Percentiles rank a stretch among this genome's conserved stretches.
Conservation (phyloP, 2,113 vertebrate species). For the Vireo altiloquus region DNA sequence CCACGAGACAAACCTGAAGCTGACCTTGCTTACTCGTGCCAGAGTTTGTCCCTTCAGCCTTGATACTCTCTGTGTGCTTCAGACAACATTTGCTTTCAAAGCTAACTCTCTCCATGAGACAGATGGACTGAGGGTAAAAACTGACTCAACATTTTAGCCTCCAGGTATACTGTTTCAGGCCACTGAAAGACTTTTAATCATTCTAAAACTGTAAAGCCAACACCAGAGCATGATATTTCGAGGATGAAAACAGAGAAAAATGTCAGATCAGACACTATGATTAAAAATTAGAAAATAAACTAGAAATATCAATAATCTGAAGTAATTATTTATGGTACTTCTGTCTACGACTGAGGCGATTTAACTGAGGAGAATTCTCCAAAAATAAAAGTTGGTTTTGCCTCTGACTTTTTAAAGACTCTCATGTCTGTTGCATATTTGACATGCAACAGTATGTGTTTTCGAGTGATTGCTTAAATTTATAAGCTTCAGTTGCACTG, state of each 20-base stretch:
- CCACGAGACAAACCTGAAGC: neutral
- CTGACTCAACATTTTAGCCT: neutral
- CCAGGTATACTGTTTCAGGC: neutral
- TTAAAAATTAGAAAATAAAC: neutral
- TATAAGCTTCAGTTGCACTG: neutral
- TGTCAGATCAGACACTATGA: neutral
- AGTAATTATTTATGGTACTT: neutral
- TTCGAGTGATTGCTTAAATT: neutral
- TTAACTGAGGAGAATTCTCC: neutral
- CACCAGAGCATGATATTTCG: rapidly evolving
- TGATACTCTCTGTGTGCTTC: neutral
- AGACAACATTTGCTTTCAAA: neutral
- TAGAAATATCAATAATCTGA: neutral
- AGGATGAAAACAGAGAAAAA: neutral
- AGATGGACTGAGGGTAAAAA: neutral
- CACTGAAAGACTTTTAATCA: neutral
- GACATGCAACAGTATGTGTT: neutral
- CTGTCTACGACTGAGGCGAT: neutral
- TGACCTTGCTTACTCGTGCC: neutral
- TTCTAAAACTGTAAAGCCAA: neutral
- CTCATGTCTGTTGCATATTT: rapidly evolving
- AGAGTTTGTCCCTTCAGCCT: neutral
- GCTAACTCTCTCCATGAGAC: neutral
- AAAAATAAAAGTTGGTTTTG: neutral
- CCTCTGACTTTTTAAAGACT: neutral